Evolutionary conservation across 1,140 invertebrate genomes (phyloP), one percentile per base, ranked within the genome.

Genomic region (Bilobella aurantiaca): DNA sequence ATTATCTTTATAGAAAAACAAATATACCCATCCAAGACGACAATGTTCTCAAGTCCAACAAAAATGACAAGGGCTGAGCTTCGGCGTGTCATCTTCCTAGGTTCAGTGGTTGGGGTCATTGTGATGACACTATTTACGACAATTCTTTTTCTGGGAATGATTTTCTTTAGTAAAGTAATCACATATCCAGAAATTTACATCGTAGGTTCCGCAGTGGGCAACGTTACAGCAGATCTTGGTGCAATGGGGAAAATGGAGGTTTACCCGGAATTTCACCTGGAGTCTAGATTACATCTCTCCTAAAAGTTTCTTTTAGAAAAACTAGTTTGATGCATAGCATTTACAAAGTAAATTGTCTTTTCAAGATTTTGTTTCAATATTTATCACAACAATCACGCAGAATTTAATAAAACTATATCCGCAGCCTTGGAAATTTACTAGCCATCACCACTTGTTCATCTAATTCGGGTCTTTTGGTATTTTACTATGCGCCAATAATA

Each of bases 171-270:
- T 23, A 53, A 53, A 23, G 49, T 53, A 12, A 23, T 53, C 14
- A 53, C 49, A 8, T 53, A 53, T 23, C 49, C 49, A 18, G 49
- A 53, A 23, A 53, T 53, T 23, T 53, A 16, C 49, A 53, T 53
- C 23, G 49, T 53, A 12, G 49, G 49, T 5, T 53, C 49, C 5
- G 49, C 49, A 5, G 49, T 53, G 8, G 49, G 49, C 5, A 53
- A 53, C 23, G 49, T 53, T 53, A 53, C 49, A 23, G 49, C 49
- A 23, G 49, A 53, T 23, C 25, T 53, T 5, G 49, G 49, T 14
- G 49, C 49, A 53, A 53, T 53, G 49, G 49, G 49, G 5, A 53
- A 53, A 53, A 53, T 53, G 49, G 49, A 53, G 23, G 49, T 53
- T 23, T 53, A 14, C 23, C 49, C 49, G 12, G 49, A 53, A 53